These are phyloP conservation scores for Neodiprion lecontei DNA, from an alignment of 1,140 invertebrate genomes.

Conservation along the genomic window DNA sequence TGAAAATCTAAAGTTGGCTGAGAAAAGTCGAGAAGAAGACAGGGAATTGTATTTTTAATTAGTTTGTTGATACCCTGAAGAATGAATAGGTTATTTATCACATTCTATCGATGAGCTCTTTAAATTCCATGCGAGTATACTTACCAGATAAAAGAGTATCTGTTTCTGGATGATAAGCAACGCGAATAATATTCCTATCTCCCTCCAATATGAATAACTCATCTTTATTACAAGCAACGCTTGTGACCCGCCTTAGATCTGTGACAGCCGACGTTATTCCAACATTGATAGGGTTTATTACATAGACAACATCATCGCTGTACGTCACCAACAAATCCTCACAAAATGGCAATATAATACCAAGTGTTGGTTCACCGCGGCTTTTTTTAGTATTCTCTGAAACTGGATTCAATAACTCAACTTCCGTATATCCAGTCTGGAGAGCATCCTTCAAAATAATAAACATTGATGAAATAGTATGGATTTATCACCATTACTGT, in stretches of 20 bases:
- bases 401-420: conserved; percentile 72
- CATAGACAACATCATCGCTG: conserved; percentile 73
- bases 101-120: no score
- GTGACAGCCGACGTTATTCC: conserved; percentile 59
- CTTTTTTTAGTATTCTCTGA: conserved; percentile 61
- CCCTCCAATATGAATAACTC: conserved; percentile 84
- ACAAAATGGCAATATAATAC: conserved; percentile 71
- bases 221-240: conserved; percentile 72
- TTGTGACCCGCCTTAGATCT: conserved; percentile 59
- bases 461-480: conserved; percentile 14
- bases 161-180: conserved; percentile 66
- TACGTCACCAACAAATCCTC: conserved; percentile 78
- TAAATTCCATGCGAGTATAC: conserved; percentile 10
- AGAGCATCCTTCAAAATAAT: conserved; percentile 64
- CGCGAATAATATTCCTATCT: conserved; percentile 69
- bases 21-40: no score
- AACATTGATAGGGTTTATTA: conserved; percentile 74
- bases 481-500: neutral
- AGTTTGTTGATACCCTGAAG: no score
- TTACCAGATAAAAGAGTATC: conserved; percentile 46
- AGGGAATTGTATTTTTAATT: no score
- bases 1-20: no score
- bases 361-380: conserved; percentile 70
- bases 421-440: conserved; percentile 66
- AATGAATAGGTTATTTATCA: no score